These are phyloP conservation scores for Parazoanthus swiftii DNA, from an alignment of 92 coral and sea anemone genomes.

Conservation along the genomic window DNA sequence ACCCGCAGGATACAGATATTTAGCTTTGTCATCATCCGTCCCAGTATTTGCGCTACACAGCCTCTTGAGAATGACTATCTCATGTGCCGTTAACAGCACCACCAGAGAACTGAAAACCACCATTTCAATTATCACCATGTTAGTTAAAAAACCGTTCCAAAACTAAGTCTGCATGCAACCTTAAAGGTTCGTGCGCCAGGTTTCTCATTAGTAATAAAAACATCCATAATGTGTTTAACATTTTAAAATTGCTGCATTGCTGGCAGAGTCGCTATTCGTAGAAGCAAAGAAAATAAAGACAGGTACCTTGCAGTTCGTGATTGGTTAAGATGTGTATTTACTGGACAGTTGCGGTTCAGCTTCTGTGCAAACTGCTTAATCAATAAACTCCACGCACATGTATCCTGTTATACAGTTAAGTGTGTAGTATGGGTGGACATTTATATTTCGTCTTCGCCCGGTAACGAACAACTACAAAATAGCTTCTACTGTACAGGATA, in stretches of 20 bases:
- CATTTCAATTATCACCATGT: slow-evolving; percentile 36
- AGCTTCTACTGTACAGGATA: too few species aligned
- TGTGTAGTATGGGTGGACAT: too few species aligned
- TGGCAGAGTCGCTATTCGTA: not conserved
- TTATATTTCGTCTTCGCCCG: too few species aligned
- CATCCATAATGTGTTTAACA: not conserved
- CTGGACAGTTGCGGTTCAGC: not conserved
- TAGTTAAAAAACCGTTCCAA: not conserved
- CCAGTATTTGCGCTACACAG: not conserved
- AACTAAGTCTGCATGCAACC: not conserved
- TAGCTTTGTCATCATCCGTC: not conserved
- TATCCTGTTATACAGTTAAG: too few species aligned
- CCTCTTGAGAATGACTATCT: slow-evolving; percentile 20
- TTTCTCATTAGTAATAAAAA: not conserved
- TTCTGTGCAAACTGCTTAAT: not conserved
- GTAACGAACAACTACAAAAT: too few species aligned
- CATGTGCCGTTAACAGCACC: slow-evolving; percentile 31
- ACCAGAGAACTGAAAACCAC: slow-evolving; percentile 25
- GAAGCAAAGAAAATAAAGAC: not conserved
- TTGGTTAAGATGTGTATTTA: not conserved
- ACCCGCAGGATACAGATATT: slow-evolving; percentile 24
- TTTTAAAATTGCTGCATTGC: too few species aligned
- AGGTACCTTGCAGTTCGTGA: not conserved
- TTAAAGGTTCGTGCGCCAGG: not conserved
- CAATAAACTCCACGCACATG: too few species aligned